Conservation (phyloP, 2,888 invertebrate species). For the Melanotus villosus region DNA sequence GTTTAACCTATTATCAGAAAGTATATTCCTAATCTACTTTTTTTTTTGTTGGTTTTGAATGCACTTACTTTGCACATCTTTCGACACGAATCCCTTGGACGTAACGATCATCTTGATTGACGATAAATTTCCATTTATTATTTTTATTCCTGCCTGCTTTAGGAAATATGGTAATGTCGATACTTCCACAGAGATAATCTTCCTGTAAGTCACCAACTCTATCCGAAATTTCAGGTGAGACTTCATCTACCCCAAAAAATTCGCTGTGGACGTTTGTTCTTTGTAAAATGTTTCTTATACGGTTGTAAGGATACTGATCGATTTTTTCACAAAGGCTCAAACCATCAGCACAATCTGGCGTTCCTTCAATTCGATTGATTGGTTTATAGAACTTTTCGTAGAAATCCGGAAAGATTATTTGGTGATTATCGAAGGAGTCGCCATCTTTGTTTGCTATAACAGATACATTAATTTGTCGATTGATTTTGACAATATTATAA, state of each 20-base stretch:
- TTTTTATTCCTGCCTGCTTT: constrained; percentile 73
- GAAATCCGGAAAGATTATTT: constrained; percentile 3
- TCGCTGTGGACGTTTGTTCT: constrained; percentile 54
- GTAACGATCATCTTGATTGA: constrained; percentile 73
- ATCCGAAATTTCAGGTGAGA: constrained; percentile 49
- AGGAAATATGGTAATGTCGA: constrained; percentile 74
- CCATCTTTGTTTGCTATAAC: not conserved
- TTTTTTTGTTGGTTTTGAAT: too few relatives aligned
- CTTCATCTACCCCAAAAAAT: constrained; percentile 57
- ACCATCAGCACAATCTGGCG: not conserved
- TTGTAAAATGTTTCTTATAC: constrained; percentile 61
- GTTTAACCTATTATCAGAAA: not conserved
- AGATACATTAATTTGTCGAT: too few relatives aligned
- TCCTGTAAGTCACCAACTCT: constrained; percentile 57
- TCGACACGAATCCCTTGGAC: constrained; percentile 83
- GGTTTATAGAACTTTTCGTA: not conserved
- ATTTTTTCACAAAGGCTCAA: constrained; percentile 65
- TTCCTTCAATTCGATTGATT: not conserved
- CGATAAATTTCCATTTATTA: constrained; percentile 78
- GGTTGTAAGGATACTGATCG: constrained; percentile 67
- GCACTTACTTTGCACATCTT: constrained; percentile 74
- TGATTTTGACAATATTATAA: too few relatives aligned
- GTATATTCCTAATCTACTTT: too few relatives aligned
- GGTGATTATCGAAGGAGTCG: not conserved
- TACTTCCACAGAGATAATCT: constrained; percentile 59